A percentile compares a stretch with the other conserved stretches of the same genome.
Conservation (phyloP, 2,113 vertebrate genomes). For the Candoia aspera region DNA sequence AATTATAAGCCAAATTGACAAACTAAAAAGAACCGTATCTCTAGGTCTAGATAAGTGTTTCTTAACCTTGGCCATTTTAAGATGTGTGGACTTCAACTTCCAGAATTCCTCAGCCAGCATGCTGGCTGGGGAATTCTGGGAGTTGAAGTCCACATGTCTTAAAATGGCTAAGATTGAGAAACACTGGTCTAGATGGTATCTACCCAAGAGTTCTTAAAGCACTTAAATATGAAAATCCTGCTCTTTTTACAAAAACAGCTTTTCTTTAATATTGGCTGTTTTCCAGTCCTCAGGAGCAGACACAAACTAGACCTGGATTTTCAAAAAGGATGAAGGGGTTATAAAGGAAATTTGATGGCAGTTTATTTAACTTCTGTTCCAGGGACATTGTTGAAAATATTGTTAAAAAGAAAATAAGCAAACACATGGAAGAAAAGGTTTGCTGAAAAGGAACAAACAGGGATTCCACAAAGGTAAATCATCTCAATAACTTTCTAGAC, state of each 20-base stretch:
- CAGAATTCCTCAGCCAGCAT: too few relatives aligned
- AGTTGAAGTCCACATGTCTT: too few relatives aligned
- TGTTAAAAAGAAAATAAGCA: background rate
- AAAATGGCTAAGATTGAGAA: too few relatives aligned
- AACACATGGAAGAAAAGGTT: background rate
- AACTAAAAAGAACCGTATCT: background rate
- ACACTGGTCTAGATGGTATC: background rate
- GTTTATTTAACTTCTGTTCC: background rate
- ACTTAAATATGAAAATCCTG: background rate
- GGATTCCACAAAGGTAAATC: background rate
- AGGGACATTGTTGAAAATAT: background rate
- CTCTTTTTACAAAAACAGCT: too few relatives aligned
- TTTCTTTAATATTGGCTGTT: too few relatives aligned
- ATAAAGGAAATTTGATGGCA: background rate
- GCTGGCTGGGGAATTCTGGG: too few relatives aligned
- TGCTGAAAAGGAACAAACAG: background rate
- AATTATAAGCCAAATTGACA: background rate
- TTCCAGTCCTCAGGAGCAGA: background rate
- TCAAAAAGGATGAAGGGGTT: background rate
- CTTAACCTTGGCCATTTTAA: too few relatives aligned
- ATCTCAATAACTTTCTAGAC: background rate
- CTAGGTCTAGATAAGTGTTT: too few relatives aligned
- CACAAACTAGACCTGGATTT: background rate
- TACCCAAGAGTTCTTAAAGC: background rate
- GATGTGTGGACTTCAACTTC: too few relatives aligned